Evolutionary conservation across 2,797 vertebrate species (phyloP).

Genomic region (Podarcis siculus): DNA sequence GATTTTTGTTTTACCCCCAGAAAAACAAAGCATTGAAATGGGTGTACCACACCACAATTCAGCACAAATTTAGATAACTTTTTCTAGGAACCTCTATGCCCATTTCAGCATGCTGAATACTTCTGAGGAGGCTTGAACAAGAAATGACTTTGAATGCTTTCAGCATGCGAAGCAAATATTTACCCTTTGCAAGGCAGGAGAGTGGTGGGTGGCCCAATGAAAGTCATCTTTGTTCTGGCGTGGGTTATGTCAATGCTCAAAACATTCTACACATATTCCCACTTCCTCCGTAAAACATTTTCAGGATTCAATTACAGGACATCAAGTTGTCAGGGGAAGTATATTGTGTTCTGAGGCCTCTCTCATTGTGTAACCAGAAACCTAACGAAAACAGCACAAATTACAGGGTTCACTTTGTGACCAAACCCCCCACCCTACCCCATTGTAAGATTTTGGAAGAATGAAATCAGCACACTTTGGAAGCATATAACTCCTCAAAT

Average conservation of each 20-base stretch:
- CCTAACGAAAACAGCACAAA: neutral
- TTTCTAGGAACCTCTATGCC: conserved; percentile 28
- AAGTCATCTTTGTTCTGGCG: conserved; percentile 60
- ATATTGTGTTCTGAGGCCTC: conserved; percentile 25
- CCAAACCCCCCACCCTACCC: too few relatives aligned
- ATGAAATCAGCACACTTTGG: neutral
- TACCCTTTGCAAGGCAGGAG: conserved; percentile 54
- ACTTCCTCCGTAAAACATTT: conserved; percentile 58
- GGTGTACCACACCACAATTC: neutral
- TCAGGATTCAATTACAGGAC: conserved; percentile 58
- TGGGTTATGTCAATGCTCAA: conserved; percentile 56
- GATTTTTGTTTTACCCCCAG: too few relatives aligned
- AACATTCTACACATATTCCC: conserved; percentile 48
- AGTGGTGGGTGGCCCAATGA: conserved; percentile 55
- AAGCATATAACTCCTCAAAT: neutral
- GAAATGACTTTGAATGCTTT: conserved; percentile 46
- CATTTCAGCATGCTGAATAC: conserved; percentile 7
- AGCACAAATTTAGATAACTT: neutral
- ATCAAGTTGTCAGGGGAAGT: conserved; percentile 48
- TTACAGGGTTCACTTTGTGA: neutral
- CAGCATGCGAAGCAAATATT: conserved; percentile 69
- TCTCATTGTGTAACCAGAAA: conserved; percentile 14
- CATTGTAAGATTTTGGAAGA: neutral
- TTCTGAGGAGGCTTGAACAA: conserved; percentile 46
- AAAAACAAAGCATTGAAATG: too few relatives aligned